Evolutionary conservation across 1,140 invertebrate species (phyloP), one percentile per base, ranked within the genome.

Genomic region (Vanessa tameamea): DNA sequence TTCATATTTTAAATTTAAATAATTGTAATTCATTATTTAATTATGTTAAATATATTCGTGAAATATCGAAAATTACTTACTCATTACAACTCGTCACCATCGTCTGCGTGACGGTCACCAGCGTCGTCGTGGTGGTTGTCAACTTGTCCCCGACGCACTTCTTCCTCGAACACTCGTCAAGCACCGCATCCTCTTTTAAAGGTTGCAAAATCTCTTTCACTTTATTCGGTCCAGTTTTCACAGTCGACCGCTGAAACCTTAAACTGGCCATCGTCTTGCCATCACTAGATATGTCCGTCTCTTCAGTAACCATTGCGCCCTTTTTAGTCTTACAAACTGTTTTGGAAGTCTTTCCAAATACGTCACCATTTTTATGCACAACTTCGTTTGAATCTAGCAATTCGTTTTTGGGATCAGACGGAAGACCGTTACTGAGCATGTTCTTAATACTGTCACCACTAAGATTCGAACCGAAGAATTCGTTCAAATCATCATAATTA

Each of bases 31-130:
- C 3, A 43, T 43, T 43, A 43, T 43, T 31, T 31, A 31, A 4
- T 31, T 0, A 31, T 31, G 1, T 4, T 31, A 31, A 31, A 4
- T 31, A 4, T 31, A 31, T 31, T 31, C 26, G 26, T 31, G 26
- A 43, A 1, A 47, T 47, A 9, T 37, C 7, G 3, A 47, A 67
- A 76, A 88, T 59, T 80, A 85, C 93, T 93, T 79, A 93, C 93
- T 93, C 92, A 85, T 93, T 93, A 75, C 91, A 93, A 63, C 85
- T 86, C 47, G 88, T 93, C 13, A 87, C 84, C 23, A 85, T 83
- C 5, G 86, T 92, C 75, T 93, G 93, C 20, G 86, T 86, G 61
- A 92, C 88, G 4, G 88, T 92, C 69, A 92, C 90, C 77, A 90
- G 79, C 13, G 91, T 93, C 0, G 88, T 92, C 31, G 90, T 90